Conservation (phyloP, 2,797 vertebrate genomes). For the Peromyscus melanophrys region DNA sequence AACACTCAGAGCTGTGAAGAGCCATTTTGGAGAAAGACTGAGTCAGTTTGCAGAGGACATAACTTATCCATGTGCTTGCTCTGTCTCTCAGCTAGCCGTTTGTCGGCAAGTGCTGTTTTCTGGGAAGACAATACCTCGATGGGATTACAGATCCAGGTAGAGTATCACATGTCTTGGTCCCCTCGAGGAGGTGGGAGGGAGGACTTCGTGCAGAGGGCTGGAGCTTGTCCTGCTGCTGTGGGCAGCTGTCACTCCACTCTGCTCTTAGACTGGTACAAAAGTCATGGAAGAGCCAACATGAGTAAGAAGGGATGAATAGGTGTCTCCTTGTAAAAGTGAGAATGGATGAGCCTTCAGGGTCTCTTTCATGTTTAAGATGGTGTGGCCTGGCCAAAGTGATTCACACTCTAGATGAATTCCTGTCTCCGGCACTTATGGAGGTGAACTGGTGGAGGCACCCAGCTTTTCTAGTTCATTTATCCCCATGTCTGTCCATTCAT, state of each 20-base stretch:
- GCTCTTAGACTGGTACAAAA: background rate
- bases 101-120: fast-evolving
- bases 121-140: background rate
- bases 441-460: fast-evolving
- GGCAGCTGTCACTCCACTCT: fast-evolving
- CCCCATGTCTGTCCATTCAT: background rate
- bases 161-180: fast-evolving
- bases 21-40: fast-evolving
- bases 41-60: background rate
- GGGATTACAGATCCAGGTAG: fast-evolving
- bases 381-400: background rate
- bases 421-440: background rate
- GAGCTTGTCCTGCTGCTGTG: fast-evolving
- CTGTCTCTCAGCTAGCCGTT: fast-evolving
- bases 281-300: fast-evolving
- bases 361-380: background rate
- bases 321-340: no score
- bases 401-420: background rate
- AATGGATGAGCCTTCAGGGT: background rate
- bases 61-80: fast-evolving
- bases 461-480: no score
- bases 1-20: background rate
- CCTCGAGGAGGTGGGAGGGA: background rate
- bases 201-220: fast-evolving
- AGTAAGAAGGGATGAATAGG: background rate